A percentile compares a stretch with the other conserved stretches of the same genome.
Conservation (phyloP, 2,888 invertebrate genomes). For the Halictus ligatus region DNA sequence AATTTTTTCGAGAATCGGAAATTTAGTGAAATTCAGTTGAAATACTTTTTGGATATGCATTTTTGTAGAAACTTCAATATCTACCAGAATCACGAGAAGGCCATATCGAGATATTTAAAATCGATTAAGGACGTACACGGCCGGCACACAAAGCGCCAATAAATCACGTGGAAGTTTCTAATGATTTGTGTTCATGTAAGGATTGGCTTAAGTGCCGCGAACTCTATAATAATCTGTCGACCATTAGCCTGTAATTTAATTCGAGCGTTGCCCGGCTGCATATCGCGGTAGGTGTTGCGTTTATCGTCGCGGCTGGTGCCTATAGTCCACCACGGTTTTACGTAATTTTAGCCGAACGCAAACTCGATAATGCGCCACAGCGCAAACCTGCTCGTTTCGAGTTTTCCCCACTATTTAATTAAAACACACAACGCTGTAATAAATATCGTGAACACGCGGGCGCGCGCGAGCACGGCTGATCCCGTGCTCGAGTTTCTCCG, state of each 20-base stretch:
- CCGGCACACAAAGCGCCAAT: background rate
- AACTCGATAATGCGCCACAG: conserved; percentile 52
- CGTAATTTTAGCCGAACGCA: conserved; percentile 50
- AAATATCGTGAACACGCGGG: background rate
- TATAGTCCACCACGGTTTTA: conserved; percentile 41
- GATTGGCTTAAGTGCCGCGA: conserved; percentile 28
- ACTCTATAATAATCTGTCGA: conserved; percentile 47
- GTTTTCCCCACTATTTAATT: conserved; percentile 44
- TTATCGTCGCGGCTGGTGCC: conserved; percentile 40
- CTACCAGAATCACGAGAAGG: background rate
- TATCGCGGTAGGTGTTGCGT: conserved; percentile 50
- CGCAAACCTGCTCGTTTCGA: conserved; percentile 38
- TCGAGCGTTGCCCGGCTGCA: conserved; percentile 38
- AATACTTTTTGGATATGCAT: background rate
- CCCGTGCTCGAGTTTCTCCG: background rate
- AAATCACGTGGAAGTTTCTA: conserved; percentile 35
- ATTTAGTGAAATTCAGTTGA: background rate
- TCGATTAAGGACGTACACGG: conserved; percentile 5
- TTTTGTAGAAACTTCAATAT: background rate
- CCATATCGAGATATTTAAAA: background rate
- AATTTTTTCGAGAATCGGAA: background rate
- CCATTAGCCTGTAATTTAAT: conserved; percentile 55
- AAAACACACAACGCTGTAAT: conserved; percentile 20
- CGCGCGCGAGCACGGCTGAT: background rate
- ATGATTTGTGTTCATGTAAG: conserved; percentile 39